Conservation (phyloP, 2,113 vertebrate species). For the Bettongia penicillata region DNA sequence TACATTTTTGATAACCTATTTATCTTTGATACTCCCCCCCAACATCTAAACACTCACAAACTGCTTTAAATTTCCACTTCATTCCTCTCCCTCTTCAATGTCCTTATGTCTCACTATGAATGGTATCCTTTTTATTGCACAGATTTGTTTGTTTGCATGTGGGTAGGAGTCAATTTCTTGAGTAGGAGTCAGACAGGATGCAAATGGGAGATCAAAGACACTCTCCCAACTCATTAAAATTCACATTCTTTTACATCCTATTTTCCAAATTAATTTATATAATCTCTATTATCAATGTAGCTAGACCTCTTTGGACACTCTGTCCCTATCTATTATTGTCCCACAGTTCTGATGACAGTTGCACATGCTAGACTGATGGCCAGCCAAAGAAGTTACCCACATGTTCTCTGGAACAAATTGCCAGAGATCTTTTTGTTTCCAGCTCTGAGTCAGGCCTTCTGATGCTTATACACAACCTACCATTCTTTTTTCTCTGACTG, state of each 20-base stretch:
- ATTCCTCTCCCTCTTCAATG: neutral
- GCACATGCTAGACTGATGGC: neutral
- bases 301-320: neutral
- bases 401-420: neutral
- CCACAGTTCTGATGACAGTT: neutral
- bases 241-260: neutral
- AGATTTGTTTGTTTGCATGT: neutral
- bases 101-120: neutral
- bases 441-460: neutral
- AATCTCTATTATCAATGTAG: neutral
- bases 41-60: neutral
- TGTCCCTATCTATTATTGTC: neutral
- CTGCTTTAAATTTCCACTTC: neutral
- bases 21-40: neutral
- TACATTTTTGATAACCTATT: neutral
- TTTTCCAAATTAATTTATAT: neutral
- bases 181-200: neutral
- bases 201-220: neutral
- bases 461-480: neutral
- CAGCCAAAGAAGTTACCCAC: neutral
- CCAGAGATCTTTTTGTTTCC: neutral
- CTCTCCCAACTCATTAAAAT: neutral
- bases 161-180: neutral
- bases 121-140: neutral
- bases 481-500: neutral